Base-by-base conservation (phyloP, 2,797 vertebrate species). In the Oceanodroma leucorhoa region DNA sequence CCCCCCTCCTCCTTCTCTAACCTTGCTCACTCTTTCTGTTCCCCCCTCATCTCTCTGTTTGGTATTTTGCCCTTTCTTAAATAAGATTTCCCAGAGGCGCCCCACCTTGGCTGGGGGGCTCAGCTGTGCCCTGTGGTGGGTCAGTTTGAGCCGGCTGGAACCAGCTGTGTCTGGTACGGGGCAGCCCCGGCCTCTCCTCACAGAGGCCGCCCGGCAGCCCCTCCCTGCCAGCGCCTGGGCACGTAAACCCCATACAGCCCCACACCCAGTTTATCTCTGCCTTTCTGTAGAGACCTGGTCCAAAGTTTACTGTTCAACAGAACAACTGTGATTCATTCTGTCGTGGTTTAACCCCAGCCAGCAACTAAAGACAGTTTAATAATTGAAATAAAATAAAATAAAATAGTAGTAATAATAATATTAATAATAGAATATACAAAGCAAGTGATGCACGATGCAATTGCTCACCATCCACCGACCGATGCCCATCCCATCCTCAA, bases 11-110 rank as follows among this genome's bases (percentile, higher is more conserved):
- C 15, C 30, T 83, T 36, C 27, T n/a, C n/a, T 70, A 10, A 38
- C 22, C 10, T 61, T 54, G 4, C 26, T 58, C 27, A 41, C 17
- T 41, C 62, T 27, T 70, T 46, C 9, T 83, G 11, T 36, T 70
- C 15, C 13, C 5, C 84, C 19, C 14, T 43, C 7, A 14, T 38
- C 5, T 15, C 10, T 32, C n/a, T 67, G 19, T 21, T 20, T 5
- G 5, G 20, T n/a, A 10, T 34, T 82, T 46, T 81, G 13, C 2
- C 10, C 5, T 64, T 81, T 64, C 53, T 29, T 48, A 29, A 40
- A 22, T 5, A 64, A 1, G 1, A 27, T 32, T 46, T 36, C 20
- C 36, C 61, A 0, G 2, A n/a, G 15, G 5, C 1, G 1, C 19
- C 41, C 11, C 23, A 24, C 11, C 4, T 1, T 5, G 4, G 17